Evolutionary conservation across 2,113 vertebrate genomes (phyloP).

Genomic region (Fukomys damarensis): DNA sequence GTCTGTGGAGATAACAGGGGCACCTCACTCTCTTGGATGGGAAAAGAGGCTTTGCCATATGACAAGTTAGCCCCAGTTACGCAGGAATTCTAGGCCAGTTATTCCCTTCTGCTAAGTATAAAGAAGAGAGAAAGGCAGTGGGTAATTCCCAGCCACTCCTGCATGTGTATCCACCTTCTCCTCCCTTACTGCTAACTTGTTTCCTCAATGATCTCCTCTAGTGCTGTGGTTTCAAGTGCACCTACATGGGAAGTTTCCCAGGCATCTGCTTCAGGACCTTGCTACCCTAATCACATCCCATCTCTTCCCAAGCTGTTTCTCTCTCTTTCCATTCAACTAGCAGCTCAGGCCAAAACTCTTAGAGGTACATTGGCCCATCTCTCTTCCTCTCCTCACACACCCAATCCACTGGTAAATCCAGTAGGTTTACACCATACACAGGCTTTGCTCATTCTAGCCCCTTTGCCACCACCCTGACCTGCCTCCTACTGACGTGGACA

Average conservation of each 20-base stretch:
- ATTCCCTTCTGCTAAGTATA: conserved; percentile 40
- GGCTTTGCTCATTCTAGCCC: neutral
- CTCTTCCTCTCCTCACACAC: neutral
- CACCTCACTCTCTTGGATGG: neutral
- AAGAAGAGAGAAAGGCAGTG: neutral
- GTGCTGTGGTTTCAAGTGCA: neutral
- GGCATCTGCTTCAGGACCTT: accelerated
- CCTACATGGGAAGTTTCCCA: neutral
- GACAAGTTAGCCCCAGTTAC: conserved; percentile 45
- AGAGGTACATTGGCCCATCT: neutral
- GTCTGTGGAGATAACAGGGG: conserved; percentile 60
- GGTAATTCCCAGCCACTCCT: accelerated
- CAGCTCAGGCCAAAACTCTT: neutral
- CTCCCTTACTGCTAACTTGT: neutral
- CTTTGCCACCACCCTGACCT: neutral
- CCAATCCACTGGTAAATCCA: neutral
- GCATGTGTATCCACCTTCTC: neutral
- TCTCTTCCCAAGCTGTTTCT: neutral
- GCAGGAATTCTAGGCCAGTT: neutral
- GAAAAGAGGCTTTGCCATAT: conserved; percentile 16
- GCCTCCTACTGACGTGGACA: neutral
- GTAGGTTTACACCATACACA: neutral
- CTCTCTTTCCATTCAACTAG: neutral
- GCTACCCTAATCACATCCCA: too few relatives aligned
- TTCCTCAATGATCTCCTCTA: neutral